Evolutionary conservation across 23 tunicate genomes (phyloP).

Genomic region (Oikopleura dioica): DNA sequence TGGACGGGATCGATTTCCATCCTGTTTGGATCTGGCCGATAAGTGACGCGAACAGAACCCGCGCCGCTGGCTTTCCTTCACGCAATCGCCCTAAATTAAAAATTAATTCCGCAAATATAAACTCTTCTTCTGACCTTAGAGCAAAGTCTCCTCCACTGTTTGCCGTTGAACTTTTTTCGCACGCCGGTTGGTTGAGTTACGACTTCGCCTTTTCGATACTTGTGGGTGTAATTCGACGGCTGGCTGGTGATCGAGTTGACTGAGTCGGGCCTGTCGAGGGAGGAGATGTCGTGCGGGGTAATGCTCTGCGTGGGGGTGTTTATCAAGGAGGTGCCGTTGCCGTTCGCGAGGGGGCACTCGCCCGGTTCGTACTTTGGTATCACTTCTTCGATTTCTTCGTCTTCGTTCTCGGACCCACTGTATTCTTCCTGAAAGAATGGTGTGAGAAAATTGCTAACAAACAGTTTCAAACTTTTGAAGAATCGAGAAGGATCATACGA

Average conservation of each 20-base stretch:
- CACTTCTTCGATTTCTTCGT: no score
- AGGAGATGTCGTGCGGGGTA: no score
- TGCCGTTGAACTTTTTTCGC: constrained; percentile 88
- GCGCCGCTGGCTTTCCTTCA: constrained; percentile 84
- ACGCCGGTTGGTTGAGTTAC: constrained; percentile 67
- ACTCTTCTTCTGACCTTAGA: constrained; percentile 32
- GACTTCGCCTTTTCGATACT: constrained; percentile 81
- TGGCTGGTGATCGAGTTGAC: not conserved
- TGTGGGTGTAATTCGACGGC: constrained; percentile 14
- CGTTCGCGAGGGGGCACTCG: no score
- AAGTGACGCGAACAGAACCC: constrained; percentile 94
- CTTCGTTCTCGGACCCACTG: no score
- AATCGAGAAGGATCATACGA: no score
- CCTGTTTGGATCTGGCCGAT: constrained; percentile 16
- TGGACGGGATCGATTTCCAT: not conserved
- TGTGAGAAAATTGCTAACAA: no score
- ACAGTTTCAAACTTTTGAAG: no score
- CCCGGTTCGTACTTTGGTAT: no score
- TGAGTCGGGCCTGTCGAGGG: not conserved
- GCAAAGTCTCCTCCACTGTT: constrained; percentile 92
- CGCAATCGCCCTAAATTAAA: constrained; percentile 46
- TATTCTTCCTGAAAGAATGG: no score
- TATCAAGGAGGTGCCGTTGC: no score
- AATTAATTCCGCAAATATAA: not conserved
- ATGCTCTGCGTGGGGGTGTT: no score